Evolutionary conservation across 2,113 vertebrate genomes (phyloP).

Genomic region (Zosterops lateralis): DNA sequence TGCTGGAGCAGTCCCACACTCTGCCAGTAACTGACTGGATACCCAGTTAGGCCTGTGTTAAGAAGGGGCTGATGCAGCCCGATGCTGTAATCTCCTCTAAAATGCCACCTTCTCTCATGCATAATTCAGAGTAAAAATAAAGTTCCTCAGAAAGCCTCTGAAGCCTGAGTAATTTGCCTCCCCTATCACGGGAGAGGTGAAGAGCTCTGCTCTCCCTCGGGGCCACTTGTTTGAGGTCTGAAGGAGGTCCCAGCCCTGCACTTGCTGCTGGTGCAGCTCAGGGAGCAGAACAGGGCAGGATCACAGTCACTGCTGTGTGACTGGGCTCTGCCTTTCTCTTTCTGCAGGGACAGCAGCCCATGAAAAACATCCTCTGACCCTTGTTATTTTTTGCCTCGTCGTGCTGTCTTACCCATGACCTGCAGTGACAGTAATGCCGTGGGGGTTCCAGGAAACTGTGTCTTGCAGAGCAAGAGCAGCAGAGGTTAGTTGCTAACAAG

Average conservation of each 20-base stretch:
- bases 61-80: not conserved
- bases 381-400: no score
- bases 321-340: not conserved
- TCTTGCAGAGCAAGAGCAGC: not conserved
- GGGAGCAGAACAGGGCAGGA: not conserved
- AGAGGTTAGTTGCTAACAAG: not conserved
- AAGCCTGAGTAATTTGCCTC: not conserved
- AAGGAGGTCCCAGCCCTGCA: accelerated
- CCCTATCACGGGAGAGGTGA: not conserved
- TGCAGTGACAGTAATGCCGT: accelerated
- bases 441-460: accelerated
- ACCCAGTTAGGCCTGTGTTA: not conserved
- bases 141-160: slow-evolving; percentile 4
- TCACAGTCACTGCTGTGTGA: accelerated
- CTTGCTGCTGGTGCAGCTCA: not conserved
- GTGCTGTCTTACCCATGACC: not conserved
- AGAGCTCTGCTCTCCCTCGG: not conserved
- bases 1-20: accelerated
- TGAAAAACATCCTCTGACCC: not conserved
- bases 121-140: slow-evolving; percentile 66
- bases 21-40: not conserved
- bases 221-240: not conserved
- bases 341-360: not conserved
- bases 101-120: slow-evolving; percentile 22
- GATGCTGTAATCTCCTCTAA: not conserved